Evolutionary conservation across 2,113 vertebrate species (phyloP), one percentile per base, ranked within the genome.

Genomic region (Paramormyrops kingsleyae): DNA sequence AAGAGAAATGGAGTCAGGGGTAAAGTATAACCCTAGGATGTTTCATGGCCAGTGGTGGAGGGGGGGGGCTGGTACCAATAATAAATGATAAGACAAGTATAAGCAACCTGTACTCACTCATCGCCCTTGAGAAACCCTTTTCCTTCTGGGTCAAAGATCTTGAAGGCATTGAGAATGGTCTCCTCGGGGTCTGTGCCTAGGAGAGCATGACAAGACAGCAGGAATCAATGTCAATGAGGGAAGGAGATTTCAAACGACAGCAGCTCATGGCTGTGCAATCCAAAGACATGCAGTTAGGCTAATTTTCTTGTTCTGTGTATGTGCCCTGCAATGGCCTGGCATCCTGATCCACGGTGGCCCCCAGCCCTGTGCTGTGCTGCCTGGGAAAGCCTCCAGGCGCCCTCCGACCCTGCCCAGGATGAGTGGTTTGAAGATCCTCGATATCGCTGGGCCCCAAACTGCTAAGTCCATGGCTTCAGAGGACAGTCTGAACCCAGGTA

Each of bases 101-200:
- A 13, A 46, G 13, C 5, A 85, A 3, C 17, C 35, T 31, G n/a
- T 10, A 95, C 97, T 96, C 94, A 98, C 97, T 98, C 96, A 17
- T 98, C 97, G 91, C 97, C 97, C 94, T 96, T 97, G 91, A 98
- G 92, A 80, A 96, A 94, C 27, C 97, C 97, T 92, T 95, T 97
- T 87, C 95, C 97, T 91, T 98, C 97, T 3, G 96, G 95, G 93
- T 98, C 97, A 3, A 98, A 98, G 93, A 98, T 96, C 94, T 97
- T 97, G 91, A 98, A 98, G 92, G 97, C 97, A 0, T 97, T 97
- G 56, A 98, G 95, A 91, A 98, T 97, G 90, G 97, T 98, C 94
- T 98, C 97, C 93, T 98, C 97, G 0, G 97, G 97, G 92, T 98
- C 97, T 0, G 97, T 97, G 90, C 97, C 97, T 98, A 5, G 7